Conservation (phyloP, 2,888 invertebrate species). For the Tubulanus polymorphus region DNA sequence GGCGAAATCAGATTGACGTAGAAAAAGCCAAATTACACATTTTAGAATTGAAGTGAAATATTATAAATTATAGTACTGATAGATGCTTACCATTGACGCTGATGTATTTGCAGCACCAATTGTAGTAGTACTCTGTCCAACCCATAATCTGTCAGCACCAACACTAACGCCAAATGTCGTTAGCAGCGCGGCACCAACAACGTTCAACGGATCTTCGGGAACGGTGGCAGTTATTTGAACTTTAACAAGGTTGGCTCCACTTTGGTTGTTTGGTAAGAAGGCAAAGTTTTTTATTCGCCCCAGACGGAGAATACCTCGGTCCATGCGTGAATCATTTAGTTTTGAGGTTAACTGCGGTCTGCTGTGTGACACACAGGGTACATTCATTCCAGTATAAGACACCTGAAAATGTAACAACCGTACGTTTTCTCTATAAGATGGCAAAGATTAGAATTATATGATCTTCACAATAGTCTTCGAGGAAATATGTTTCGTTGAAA, state of each 20-base stretch:
- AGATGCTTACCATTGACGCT: no score
- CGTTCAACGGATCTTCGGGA: background rate
- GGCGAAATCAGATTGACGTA: background rate
- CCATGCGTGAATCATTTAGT: slow-evolving; percentile 9
- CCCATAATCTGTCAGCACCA: slow-evolving; percentile 16
- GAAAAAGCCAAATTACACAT: no score
- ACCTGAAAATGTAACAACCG: no score
- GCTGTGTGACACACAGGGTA: slow-evolving; percentile 24
- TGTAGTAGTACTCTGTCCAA: no score
- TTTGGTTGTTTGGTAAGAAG: background rate
- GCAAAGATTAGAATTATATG: no score
- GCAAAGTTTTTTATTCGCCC: slow-evolving; percentile 28
- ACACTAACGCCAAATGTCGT: slow-evolving; percentile 15
- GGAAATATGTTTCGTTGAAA: no score
- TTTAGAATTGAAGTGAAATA: no score
- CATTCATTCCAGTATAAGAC: slow-evolving; percentile 21
- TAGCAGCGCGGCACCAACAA: slow-evolving; percentile 4
- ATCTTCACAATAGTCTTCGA: no score
- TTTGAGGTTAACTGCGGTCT: slow-evolving; percentile 19
- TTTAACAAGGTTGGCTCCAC: background rate
- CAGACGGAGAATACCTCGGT: slow-evolving; percentile 27
- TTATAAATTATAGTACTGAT: no score
- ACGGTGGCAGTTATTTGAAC: background rate
- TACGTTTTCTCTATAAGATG: no score
- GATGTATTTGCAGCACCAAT: no score